These are phyloP conservation scores for Edolisoma coerulescens DNA, from an alignment of 2,113 vertebrate genomes.

Conservation along the genomic window DNA sequence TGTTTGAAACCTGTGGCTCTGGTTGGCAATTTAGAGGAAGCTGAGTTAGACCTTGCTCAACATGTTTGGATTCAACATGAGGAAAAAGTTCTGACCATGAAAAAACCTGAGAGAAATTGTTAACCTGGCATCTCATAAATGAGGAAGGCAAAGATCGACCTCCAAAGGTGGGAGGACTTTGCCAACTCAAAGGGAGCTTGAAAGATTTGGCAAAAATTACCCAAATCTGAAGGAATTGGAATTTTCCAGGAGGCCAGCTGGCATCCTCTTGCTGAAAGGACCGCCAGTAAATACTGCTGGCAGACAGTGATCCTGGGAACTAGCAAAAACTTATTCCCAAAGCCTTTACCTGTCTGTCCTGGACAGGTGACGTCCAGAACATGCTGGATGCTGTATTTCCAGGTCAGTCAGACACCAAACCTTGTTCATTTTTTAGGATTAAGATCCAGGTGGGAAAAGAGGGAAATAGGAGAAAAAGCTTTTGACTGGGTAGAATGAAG, in stretches of 20 bases:
- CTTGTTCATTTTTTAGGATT: background rate
- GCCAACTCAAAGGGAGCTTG: background rate
- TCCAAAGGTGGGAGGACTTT: background rate
- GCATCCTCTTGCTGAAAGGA: background rate
- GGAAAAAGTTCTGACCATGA: background rate
- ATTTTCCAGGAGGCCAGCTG: background rate
- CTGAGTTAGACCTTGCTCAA: background rate
- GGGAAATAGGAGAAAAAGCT: background rate
- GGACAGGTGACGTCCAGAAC: background rate
- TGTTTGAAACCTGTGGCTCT: background rate
- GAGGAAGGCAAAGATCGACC: background rate
- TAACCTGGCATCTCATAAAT: background rate
- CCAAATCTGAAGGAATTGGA: background rate
- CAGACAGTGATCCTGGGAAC: background rate
- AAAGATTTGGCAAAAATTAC: background rate
- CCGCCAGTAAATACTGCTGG: background rate
- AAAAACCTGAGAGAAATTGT: background rate
- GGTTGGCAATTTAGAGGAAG: background rate
- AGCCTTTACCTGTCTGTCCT: background rate
- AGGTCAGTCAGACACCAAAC: background rate
- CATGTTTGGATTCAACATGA: rapidly evolving
- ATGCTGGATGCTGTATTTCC: background rate
- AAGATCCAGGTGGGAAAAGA: background rate
- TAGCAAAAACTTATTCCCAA: background rate
- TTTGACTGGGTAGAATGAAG: background rate